A percentile compares a stretch with the other conserved stretches of the same genome.
Evolutionary conservation across 2,888 invertebrate species (phyloP).

Genomic region (Drosophila ustulata): DNA sequence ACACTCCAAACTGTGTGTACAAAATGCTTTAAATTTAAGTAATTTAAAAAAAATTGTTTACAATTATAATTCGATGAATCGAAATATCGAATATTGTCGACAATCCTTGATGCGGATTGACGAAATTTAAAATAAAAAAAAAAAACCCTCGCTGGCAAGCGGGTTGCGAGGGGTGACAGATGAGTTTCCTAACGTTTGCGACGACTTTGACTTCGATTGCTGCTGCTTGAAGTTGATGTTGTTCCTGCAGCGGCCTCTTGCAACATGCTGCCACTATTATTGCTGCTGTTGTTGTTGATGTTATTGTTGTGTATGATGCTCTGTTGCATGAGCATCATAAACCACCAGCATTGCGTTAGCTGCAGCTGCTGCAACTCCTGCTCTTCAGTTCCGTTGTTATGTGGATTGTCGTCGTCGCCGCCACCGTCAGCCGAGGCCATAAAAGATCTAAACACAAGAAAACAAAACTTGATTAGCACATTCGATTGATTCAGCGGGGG

Average conservation of each 20-base stretch:
- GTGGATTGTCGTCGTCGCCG: constrained; percentile 41
- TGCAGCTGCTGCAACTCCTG: constrained; percentile 69
- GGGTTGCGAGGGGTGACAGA: constrained; percentile 13
- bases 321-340: constrained; percentile 83
- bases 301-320: constrained; percentile 69
- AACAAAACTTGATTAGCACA: constrained; percentile 17
- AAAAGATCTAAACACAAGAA: constrained; percentile 73
- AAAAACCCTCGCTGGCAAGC: not conserved
- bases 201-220: constrained; percentile 35
- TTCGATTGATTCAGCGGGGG: not conserved
- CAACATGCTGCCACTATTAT: constrained; percentile 16
- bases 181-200: constrained; percentile 49
- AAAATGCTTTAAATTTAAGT: constrained; percentile 51
- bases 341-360: constrained; percentile 83
- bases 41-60: constrained; percentile 22
- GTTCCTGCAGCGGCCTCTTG: constrained; percentile 6
- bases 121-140: constrained; percentile 24
- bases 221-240: constrained; percentile 25
- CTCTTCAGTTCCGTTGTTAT: constrained; percentile 27
- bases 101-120: constrained; percentile 23
- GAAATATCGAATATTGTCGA: constrained; percentile 38
- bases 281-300: not conserved
- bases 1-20: constrained; percentile 64
- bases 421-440: constrained; percentile 70
- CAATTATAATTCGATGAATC: constrained; percentile 36